Evolutionary conservation across 1,140 invertebrate species (phyloP), one percentile per base, ranked within the genome.

Genomic region (Euschistus heros): DNA sequence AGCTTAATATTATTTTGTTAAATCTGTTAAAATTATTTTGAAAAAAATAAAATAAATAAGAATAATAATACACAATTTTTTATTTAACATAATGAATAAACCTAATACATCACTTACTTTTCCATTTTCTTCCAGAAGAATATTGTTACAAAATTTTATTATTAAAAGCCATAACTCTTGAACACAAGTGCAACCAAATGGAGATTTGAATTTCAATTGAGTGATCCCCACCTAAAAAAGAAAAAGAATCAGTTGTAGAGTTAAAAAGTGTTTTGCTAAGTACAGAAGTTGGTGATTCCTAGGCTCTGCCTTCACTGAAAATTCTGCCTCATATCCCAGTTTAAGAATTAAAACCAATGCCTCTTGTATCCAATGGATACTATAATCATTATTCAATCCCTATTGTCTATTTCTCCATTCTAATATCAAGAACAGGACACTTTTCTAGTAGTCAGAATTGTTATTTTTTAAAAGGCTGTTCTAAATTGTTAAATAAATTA

Each of bases 111-210:
- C 33, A 50, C 47, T 20, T 6, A 50, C 47, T 22, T 50, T 50
- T 50, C 47, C 47, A 18, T 14, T 50, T 18, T 50, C 22, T 6
- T 50, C n/a, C 0, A 22, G 22, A n/a, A 18, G 22, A 50, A 50
- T 18, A 50, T 54, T 46, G 42, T 65, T 27, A 46, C 20, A 20
- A 22, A 65, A 24, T 24, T 22, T 44, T 18, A 30, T 22, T 13
- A 65, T 6, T 72, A 78, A 74, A 0, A 76, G 68, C 77, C 77
- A 79, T 50, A 79, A 67, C 71, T 79, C 77, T 68, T 76, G 72
- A 15, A 74, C 70, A 57, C 78, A 79, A 2, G 74, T 74, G 60
- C 78, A 79, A 63, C 69, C 74, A 64, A 75, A 79, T 10, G 77
- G 76, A 27, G 72, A 76, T 71, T 70, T 76, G 0, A 70, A 65